Conservation (phyloP, 2,888 invertebrate species). For the Gibbula magus region DNA sequence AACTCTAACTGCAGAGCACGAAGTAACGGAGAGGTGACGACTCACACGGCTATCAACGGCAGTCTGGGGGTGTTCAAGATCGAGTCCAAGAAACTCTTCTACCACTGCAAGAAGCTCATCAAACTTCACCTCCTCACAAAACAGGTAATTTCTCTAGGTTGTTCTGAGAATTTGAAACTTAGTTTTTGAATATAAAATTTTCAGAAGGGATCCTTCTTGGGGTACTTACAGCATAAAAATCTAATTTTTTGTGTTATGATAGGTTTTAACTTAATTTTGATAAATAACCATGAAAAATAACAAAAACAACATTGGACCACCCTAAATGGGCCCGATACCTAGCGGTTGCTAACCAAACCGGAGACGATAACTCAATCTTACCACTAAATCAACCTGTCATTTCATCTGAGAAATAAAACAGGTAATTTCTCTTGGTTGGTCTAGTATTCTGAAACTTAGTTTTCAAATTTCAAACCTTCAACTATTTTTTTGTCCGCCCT, state of each 20-base stretch:
- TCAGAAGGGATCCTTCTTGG: no score
- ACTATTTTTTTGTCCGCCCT: background rate
- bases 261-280: no score
- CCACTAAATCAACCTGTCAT: no score
- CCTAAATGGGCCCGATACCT: no score
- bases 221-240: no score
- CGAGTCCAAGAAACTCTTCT: constrained; percentile 79
- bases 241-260: no score
- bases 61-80: constrained; percentile 76
- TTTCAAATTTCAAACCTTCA: background rate
- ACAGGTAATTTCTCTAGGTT: constrained; percentile 76
- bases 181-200: background rate
- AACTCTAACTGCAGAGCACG: constrained; percentile 76
- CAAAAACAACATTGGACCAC: no score
- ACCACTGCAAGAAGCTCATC: constrained; percentile 81
- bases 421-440: constrained; percentile 55
- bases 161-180: background rate
- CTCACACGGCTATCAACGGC: constrained; percentile 78
- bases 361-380: no score
- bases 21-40: constrained; percentile 82
- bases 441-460: background rate
- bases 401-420: no score
- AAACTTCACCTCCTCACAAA: constrained; percentile 80
- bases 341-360: no score
- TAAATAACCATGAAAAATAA: no score